Percentiles rank a stretch among this genome's conserved stretches.
phyloP scores from a whole-genome alignment of 1,140 invertebrate species.

The Drosophila mayri region DNA sequence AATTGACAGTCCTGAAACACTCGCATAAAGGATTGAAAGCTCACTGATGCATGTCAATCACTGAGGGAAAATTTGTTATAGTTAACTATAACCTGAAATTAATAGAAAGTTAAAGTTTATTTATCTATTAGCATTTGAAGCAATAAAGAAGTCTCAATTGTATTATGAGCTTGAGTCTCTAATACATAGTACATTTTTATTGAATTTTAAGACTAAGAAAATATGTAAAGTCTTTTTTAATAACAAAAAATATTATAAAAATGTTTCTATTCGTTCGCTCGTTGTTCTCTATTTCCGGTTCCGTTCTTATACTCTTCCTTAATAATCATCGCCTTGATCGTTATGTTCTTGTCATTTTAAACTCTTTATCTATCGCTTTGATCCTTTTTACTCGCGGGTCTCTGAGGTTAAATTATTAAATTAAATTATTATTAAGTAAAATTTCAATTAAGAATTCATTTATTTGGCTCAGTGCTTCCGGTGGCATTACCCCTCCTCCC shows the following conservation, averaged over 20 bases:
- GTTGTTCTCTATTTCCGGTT: background rate
- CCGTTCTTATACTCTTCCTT: background rate
- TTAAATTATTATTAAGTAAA: no score
- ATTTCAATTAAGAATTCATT: no score
- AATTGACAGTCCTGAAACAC: slow-evolving; percentile 26
- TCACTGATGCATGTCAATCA: slow-evolving; percentile 9
- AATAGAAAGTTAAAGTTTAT: background rate
- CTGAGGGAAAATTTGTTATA: background rate
- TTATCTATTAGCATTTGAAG: background rate
- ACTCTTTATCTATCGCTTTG: no score
- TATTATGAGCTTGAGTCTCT: background rate
- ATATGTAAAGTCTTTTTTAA: background rate
- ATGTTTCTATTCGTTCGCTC: background rate
- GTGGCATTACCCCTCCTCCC: slow-evolving; percentile 6
- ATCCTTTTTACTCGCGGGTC: background rate
- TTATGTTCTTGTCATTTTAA: no score
- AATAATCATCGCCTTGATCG: background rate
- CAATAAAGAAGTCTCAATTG: background rate
- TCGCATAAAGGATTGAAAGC: slow-evolving; percentile 37
- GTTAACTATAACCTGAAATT: no score
- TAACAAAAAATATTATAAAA: background rate
- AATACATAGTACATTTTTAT: no score
- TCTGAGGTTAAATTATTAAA: background rate
- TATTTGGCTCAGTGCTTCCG: slow-evolving; percentile 9
- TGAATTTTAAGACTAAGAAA: background rate